These are phyloP conservation scores for Antennarius striatus DNA, from an alignment of 2,113 vertebrate species.

Conservation along the genomic window DNA sequence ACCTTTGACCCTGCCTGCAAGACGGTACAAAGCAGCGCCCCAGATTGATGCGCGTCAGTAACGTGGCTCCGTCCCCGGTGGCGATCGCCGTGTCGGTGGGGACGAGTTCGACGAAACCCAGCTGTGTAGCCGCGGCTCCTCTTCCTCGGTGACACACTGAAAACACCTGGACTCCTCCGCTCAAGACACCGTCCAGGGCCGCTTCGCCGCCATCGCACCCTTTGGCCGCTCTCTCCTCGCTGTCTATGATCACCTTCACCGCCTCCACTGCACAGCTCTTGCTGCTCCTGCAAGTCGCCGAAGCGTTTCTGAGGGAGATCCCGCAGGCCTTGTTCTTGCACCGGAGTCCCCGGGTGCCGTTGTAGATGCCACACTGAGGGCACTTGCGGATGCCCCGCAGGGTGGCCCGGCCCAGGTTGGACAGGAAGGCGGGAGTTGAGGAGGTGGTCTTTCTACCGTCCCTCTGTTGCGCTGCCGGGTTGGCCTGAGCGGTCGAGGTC, in stretches of 20 bases:
- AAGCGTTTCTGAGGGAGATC: conserved; percentile 82
- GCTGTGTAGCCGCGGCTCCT: conserved; percentile 64
- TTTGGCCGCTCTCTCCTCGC: conserved; percentile 53
- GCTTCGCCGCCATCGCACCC: conserved; percentile 63
- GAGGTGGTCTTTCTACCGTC: conserved; percentile 74
- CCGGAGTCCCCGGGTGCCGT: conserved; percentile 91
- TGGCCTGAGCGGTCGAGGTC: conserved; percentile 15
- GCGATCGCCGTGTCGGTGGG: conserved; percentile 85
- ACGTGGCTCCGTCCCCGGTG: conserved; percentile 79
- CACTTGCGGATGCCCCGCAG: conserved; percentile 90
- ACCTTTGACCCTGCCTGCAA: conserved; percentile 74
- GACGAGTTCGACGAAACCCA: conserved; percentile 89
- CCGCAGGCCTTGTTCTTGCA: conserved; percentile 95
- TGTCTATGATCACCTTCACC: conserved; percentile 84
- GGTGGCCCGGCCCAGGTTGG: conserved; percentile 90
- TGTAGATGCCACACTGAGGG: conserved; percentile 90
- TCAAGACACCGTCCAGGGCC: conserved; percentile 27
- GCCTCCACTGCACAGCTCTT: conserved; percentile 76
- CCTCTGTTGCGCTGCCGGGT: conserved; percentile 49
- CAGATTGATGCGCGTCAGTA: conserved; percentile 86
- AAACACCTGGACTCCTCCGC: conserved; percentile 81
- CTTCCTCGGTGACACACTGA: conserved; percentile 86
- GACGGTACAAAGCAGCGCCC: conserved; percentile 86
- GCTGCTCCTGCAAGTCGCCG: conserved; percentile 21
- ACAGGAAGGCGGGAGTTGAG: conserved; percentile 83